Evolutionary conservation across 2,888 invertebrate species (phyloP), one percentile per base, ranked within the genome.

Genomic region (Hemistola chrysoprasaria): DNA sequence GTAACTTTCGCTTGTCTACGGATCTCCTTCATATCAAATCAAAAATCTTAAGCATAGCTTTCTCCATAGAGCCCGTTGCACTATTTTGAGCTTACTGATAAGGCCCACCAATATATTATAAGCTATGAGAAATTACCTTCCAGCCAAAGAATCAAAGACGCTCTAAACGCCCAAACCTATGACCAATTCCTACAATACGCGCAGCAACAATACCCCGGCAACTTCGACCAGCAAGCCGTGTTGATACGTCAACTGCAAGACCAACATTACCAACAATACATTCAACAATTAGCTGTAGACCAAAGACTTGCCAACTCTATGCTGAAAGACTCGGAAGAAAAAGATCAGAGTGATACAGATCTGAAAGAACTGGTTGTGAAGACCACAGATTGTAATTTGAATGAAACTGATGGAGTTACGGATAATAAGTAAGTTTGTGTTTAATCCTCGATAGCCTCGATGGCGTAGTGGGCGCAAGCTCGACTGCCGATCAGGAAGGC

Each of bases 181-280:
- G 78, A 85, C 6, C 96, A 97, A 76, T 97, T 97, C 67, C 91
- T 93, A 68, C 92, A 94, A 41, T 98, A 99, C 77, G 97, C 99
- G 0, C 96, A 98, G 62, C 98, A 98, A 71, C 99, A 99, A 72
- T 95, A 93, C 68, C 95, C 95, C 0, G 94, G 93, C 1, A 95
- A 95, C 75, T 94, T 93, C 1, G 95, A 95, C 59, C 94, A 98
- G 90, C 99, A 99, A 90, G 97, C 96, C 0, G 92, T 96, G 25
- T 90, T 99, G 11, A 97, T 99, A 41, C 91, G 95, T 39, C 98
- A 99, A 72, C 87, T 99, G 28, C 99, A 99, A 83, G 98, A 98
- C 62, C 98, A 99, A 69, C 99, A 99, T 80, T 99, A 98, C 76
- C 97, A 98, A 72, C 98, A 99, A 71, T 99, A 99, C 78, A 98